phyloP scores from a whole-genome alignment of 2,797 vertebrate genomes.

The Melanotaenia pygmaea region DNA sequence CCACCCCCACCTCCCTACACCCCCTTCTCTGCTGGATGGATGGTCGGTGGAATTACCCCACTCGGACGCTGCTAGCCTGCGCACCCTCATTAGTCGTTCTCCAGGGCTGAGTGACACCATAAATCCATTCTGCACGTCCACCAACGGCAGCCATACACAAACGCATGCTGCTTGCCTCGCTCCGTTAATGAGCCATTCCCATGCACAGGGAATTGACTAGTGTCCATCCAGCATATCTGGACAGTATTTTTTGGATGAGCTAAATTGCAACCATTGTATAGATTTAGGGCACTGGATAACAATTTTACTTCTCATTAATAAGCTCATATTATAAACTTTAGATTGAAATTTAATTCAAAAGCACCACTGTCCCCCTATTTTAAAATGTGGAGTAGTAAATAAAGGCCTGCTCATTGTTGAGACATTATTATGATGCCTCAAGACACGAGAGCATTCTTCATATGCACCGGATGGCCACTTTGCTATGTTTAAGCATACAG shows the following conservation, averaged over 20 bases:
- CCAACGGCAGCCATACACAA: constrained; percentile 88
- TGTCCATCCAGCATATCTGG: constrained; percentile 90
- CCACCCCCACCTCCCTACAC: constrained; percentile 29
- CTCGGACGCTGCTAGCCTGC: constrained; percentile 80
- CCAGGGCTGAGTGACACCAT: constrained; percentile 97
- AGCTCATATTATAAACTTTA: constrained; percentile 74
- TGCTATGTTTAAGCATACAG: not conserved
- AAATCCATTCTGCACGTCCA: constrained; percentile 92
- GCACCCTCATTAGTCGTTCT: constrained; percentile 96
- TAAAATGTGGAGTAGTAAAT: constrained; percentile 65
- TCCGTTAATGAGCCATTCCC: constrained; percentile 96
- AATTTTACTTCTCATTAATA: constrained; percentile 84
- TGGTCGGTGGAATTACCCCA: constrained; percentile 85
- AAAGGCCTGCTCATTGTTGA: constrained; percentile 28
- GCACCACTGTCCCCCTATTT: not conserved
- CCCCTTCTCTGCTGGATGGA: constrained; percentile 81
- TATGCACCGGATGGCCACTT: not conserved
- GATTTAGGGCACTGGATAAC: constrained; percentile 87
- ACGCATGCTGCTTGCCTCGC: constrained; percentile 81
- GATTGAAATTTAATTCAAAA: constrained; percentile 60
- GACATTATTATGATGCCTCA: constrained; percentile 13
- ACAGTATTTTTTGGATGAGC: constrained; percentile 86
- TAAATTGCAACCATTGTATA: constrained; percentile 87
- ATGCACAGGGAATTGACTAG: constrained; percentile 98
- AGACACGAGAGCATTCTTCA: not conserved